Percentiles rank a stretch among this genome's conserved stretches.
These are phyloP conservation scores for Nesidiocoris tenuis DNA, from an alignment of 2,888 invertebrate species.

Conservation along the genomic window DNA sequence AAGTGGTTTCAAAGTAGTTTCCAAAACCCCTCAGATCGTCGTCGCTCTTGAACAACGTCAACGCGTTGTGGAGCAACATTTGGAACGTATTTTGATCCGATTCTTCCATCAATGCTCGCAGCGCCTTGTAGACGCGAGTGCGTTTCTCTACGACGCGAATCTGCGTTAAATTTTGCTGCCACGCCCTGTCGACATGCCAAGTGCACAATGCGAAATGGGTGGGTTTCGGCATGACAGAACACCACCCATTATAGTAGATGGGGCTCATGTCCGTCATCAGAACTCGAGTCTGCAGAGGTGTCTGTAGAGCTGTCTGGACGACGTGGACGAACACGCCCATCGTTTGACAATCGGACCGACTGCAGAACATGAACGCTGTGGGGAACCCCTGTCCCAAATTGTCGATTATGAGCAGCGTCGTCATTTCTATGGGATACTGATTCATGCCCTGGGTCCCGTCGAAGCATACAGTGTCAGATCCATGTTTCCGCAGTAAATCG, in stretches of 20 bases:
- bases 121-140: neutral
- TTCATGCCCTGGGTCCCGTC: slow-evolving; percentile 48
- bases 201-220: slow-evolving; percentile 13
- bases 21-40: slow-evolving; percentile 47
- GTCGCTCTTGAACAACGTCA: slow-evolving; percentile 42
- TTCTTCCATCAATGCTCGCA: slow-evolving; percentile 21
- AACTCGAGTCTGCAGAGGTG: slow-evolving; percentile 32
- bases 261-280: slow-evolving; percentile 50
- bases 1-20: slow-evolving; percentile 46
- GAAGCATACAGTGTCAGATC: slow-evolving; percentile 6
- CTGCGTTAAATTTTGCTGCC: slow-evolving; percentile 49
- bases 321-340: slow-evolving; percentile 48
- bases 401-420: slow-evolving; percentile 49
- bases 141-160: slow-evolving; percentile 45
- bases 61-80: neutral
- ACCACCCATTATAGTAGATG: slow-evolving; percentile 50
- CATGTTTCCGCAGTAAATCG: slow-evolving; percentile 10
- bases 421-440: slow-evolving; percentile 48
- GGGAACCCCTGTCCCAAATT: slow-evolving; percentile 50
- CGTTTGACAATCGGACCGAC: slow-evolving; percentile 48
- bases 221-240: slow-evolving; percentile 46
- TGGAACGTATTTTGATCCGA: slow-evolving; percentile 9
- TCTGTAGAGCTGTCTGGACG: slow-evolving; percentile 34
- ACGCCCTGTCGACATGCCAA: slow-evolving; percentile 49
- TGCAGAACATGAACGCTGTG: slow-evolving; percentile 49